A percentile compares a stretch with the other conserved stretches of the same genome.
phyloP scores from a whole-genome alignment of 1,140 invertebrate species.

The Pachyrhynchus sulphureomaculatus region DNA sequence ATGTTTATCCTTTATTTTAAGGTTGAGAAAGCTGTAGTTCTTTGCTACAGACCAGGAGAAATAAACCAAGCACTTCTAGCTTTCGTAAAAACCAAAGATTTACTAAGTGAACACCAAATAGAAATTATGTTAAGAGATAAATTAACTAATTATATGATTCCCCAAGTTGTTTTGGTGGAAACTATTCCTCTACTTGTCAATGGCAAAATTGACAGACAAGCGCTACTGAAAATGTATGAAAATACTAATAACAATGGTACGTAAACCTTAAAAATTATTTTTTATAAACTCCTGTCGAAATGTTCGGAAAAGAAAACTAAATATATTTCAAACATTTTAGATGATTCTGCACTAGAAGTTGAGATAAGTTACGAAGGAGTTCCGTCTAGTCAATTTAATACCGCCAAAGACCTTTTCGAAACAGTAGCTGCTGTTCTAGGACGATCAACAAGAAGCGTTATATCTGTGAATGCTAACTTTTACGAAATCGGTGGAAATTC shows the following conservation, averaged over 20 bases:
- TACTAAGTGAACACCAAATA: slow-evolving; percentile 62
- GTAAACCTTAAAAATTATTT: neutral
- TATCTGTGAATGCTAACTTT: slow-evolving; percentile 70
- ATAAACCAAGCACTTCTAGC: slow-evolving; percentile 70
- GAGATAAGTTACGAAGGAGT: slow-evolving; percentile 60
- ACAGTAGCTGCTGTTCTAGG: slow-evolving; percentile 71
- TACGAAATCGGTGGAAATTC: slow-evolving; percentile 85
- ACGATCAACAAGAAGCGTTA: slow-evolving; percentile 56
- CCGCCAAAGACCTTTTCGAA: slow-evolving; percentile 68
- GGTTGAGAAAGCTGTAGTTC: slow-evolving; percentile 60
- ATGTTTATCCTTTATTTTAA: no score
- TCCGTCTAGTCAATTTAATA: slow-evolving; percentile 57
- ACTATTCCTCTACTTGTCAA: slow-evolving; percentile 77
- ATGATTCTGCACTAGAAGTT: slow-evolving; percentile 35
- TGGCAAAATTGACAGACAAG: slow-evolving; percentile 82
- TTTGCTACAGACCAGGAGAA: slow-evolving; percentile 76
- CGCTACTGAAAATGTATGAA: slow-evolving; percentile 70
- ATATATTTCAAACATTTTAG: no score
- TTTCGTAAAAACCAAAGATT: slow-evolving; percentile 64
- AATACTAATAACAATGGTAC: slow-evolving; percentile 65
- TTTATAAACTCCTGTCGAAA: no score
- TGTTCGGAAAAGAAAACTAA: no score
- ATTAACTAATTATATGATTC: slow-evolving; percentile 75
- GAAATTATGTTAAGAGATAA: slow-evolving; percentile 63
- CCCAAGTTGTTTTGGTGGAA: slow-evolving; percentile 72